These are phyloP conservation scores for Cephus sareptanus DNA, from an alignment of 2,888 invertebrate genomes.

Conservation along the genomic window DNA sequence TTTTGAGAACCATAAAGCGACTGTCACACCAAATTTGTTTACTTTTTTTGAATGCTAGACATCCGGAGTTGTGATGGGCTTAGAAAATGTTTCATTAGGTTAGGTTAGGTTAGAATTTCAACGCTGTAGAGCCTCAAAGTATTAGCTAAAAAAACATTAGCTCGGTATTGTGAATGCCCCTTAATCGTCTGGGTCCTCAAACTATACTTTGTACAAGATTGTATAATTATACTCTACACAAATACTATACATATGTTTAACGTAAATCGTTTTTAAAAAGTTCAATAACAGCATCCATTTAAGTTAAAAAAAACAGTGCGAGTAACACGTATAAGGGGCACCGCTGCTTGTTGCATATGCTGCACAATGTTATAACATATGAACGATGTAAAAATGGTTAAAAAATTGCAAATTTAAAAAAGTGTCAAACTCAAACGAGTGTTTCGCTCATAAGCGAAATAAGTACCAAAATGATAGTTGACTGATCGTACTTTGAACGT, in stretches of 20 bases:
- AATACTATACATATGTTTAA: not conserved
- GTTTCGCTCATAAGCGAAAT: not conserved
- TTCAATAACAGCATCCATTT: not conserved
- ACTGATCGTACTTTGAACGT: not conserved
- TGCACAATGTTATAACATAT: conserved; percentile 29
- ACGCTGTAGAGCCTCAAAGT: no score
- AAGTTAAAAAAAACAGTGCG: not conserved
- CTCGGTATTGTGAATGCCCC: no score
- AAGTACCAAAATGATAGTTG: not conserved
- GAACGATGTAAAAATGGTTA: not conserved
- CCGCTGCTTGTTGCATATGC: conserved; percentile 44
- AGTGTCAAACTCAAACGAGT: not conserved
- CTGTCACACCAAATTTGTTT: no score
- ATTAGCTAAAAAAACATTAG: no score
- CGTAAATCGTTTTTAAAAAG: not conserved
- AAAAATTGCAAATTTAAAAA: not conserved
- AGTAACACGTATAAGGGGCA: conserved; percentile 21
- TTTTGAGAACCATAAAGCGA: no score
- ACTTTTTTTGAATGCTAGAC: no score
- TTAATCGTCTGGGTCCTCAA: no score
- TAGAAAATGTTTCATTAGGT: no score
- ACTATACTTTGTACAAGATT: no score
- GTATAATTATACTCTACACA: not conserved
- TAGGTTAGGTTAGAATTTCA: no score
- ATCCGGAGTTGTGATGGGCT: no score